Evolutionary conservation across 2,113 vertebrate genomes (phyloP), one percentile per base, ranked within the genome.

Genomic region (Syngnathus scovelli): DNA sequence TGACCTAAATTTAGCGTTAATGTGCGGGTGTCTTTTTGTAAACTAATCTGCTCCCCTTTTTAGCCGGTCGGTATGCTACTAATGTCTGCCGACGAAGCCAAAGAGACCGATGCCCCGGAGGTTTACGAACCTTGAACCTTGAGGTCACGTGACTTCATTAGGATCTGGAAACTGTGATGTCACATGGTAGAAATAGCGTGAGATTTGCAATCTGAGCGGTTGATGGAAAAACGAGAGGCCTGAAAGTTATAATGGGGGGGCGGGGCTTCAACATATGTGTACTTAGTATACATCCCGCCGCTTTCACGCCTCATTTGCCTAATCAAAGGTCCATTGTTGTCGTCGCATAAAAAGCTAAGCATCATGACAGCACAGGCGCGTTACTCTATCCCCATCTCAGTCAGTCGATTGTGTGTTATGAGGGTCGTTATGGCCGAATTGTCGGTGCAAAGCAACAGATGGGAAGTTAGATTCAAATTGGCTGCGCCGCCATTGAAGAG

Each of bases 1-100:
- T 65, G 23, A 44, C 54, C 55, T 61, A 68, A 51, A 37, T 74
- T 75, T 69, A 64, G 66, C 27, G 69, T 59, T 79, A 75, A 69
- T 60, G 61, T 51, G 27, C 67, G 66, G 61, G 71, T 33, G 68
- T 27, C 41, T 74, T 75, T 33, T 74, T 61, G 41, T 75, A 81
- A 85, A 76, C 71, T 63, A 78, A 74, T 79, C 72, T 56, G 38
- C 64, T 77, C 70, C 66, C 37, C 7, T 76, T 87, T 56, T 79
- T 82, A 81, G 76, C 62, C 23, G 19, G 19, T 48, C 27, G 71
- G 71, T 60, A 80, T 84, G 51, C 74, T 37, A 49, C 37, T 21
- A 76, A 80, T 75, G 70, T 74, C 68, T 60, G 61, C 64, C 1
- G 2, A 54, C 61, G 49, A 38, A 78, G 71, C 41, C 12, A 2